Percentiles rank a stretch among this genome's conserved stretches.
Evolutionary conservation across 2,113 vertebrate genomes (phyloP).

Genomic region (Acrocephalus arundinaceus): DNA sequence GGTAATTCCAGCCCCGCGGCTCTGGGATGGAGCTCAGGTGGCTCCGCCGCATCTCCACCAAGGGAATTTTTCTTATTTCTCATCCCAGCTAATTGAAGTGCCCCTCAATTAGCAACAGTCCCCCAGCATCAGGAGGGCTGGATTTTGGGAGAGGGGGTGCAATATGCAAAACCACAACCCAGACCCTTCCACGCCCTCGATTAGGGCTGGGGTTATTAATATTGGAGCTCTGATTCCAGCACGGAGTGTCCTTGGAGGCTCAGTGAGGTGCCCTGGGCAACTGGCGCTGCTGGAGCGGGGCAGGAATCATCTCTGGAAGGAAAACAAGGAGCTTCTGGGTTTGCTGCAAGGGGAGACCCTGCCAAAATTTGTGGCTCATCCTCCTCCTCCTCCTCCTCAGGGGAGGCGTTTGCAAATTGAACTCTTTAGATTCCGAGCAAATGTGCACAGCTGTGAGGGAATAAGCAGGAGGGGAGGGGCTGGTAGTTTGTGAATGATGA

Average conservation of each 20-base stretch:
- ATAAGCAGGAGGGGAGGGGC: neutral
- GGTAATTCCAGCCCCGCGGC: neutral
- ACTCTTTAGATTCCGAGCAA: neutral
- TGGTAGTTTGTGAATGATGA: neutral
- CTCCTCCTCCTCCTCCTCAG: neutral
- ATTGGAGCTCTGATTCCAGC: neutral
- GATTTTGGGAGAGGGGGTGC: neutral
- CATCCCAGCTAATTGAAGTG: neutral
- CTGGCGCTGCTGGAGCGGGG: neutral
- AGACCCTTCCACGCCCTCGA: fast-evolving
- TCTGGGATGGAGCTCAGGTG: neutral
- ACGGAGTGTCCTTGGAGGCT: neutral
- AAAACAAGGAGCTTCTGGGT: neutral
- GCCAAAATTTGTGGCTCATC: neutral
- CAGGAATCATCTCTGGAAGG: neutral
- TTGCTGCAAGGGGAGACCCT: neutral
- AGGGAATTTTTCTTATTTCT: neutral
- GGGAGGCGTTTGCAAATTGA: fast-evolving
- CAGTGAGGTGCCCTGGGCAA: neutral
- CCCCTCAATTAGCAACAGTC: neutral
- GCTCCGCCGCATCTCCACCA: neutral
- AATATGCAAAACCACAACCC: fast-evolving
- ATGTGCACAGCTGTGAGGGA: neutral
- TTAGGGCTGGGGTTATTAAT: neutral
- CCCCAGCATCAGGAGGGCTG: neutral